Percentiles rank a stretch among this genome's conserved stretches.
These are phyloP conservation scores for Pelosia muscerda DNA, from an alignment of 2,888 invertebrate species.

Conservation along the genomic window DNA sequence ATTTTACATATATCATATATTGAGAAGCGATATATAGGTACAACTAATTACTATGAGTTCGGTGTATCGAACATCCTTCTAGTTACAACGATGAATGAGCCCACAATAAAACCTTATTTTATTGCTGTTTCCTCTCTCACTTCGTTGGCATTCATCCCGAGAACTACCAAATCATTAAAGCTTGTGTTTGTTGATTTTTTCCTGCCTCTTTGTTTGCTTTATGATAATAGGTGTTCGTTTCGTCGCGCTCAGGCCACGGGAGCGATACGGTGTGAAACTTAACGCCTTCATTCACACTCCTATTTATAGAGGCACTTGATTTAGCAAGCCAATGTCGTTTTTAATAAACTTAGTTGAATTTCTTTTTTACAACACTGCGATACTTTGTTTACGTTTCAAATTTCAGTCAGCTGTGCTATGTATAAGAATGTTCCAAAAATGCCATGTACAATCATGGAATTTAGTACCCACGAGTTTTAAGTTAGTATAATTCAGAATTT, in stretches of 20 bases:
- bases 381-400: conserved; percentile 56
- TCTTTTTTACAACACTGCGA: conserved; percentile 62
- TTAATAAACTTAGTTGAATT: conserved; percentile 72
- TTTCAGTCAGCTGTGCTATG: conserved; percentile 50
- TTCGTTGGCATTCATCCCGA: conserved; percentile 82
- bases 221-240: conserved; percentile 86
- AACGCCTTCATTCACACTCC: conserved; percentile 82
- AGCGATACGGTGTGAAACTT: conserved; percentile 84
- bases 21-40: conserved; percentile 50
- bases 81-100: conserved; percentile 67
- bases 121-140: conserved; percentile 79
- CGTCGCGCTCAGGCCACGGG: conserved; percentile 71
- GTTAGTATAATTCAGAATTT: background rate
- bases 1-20: background rate
- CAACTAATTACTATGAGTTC: conserved; percentile 65
- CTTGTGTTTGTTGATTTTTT: conserved; percentile 83
- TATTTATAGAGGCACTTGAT: conserved; percentile 82
- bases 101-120: conserved; percentile 80
- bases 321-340: conserved; percentile 80
- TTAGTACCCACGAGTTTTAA: too few species aligned
- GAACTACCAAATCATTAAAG: conserved; percentile 84
- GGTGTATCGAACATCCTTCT: conserved; percentile 55
- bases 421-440: background rate
- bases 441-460: too few species aligned
- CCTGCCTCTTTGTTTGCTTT: conserved; percentile 82